Percentiles rank a stretch among this genome's conserved stretches.
These are phyloP conservation scores for Elephas maximus DNA, from an alignment of 2,113 vertebrate species.

Conservation along the genomic window DNA sequence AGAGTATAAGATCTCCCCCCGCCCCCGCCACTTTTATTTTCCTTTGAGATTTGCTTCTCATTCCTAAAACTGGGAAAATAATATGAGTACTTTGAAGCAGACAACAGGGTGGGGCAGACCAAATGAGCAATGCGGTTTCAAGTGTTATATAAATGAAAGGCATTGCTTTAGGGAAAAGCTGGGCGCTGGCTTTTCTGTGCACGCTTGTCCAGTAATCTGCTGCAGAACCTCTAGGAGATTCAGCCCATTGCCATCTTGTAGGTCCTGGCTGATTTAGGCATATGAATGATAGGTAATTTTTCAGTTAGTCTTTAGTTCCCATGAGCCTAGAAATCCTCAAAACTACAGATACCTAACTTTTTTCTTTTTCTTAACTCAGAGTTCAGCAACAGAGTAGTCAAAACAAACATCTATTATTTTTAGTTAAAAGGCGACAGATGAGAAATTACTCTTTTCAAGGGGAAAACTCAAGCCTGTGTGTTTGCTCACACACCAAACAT, in stretches of 20 bases:
- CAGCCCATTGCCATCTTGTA: not conserved
- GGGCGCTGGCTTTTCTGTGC: not conserved
- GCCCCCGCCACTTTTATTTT: not conserved
- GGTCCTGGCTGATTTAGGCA: not conserved
- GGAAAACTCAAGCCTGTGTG: slow-evolving; percentile 57
- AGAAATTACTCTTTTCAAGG: slow-evolving; percentile 43
- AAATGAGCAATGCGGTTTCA: not conserved
- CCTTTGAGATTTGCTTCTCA: not conserved
- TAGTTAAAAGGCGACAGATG: slow-evolving; percentile 57
- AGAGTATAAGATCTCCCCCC: not conserved
- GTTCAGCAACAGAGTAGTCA: slow-evolving; percentile 60
- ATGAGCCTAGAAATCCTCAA: slow-evolving; percentile 3
- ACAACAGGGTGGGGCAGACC: not conserved
- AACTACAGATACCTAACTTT: not conserved
- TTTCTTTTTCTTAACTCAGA: not conserved
- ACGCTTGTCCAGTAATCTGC: not conserved
- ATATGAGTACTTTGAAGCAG: not conserved
- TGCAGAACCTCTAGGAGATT: not conserved
- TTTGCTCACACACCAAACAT: slow-evolving; percentile 49
- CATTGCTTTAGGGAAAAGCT: not conserved
- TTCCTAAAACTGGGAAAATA: not conserved
- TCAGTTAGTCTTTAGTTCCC: not conserved
- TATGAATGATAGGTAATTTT: not conserved
- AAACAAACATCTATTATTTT: slow-evolving; percentile 71
- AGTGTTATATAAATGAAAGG: not conserved